Conservation (phyloP, 2,113 vertebrate genomes). For the Zosterops japonicus region DNA sequence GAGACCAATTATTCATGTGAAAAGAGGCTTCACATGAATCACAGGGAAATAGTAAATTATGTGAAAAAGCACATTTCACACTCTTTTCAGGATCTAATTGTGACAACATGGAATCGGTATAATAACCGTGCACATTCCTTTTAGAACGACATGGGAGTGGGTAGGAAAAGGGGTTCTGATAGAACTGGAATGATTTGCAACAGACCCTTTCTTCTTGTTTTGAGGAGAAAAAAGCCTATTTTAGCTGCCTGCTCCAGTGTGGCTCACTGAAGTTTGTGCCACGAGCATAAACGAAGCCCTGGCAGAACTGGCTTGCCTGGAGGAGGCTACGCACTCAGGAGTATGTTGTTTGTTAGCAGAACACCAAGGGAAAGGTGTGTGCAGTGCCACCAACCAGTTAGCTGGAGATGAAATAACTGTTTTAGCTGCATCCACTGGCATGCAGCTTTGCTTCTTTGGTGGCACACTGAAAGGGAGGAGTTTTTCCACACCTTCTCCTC, state of each 20-base stretch:
- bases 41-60: slow-evolving; percentile 21
- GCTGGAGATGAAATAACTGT: not conserved
- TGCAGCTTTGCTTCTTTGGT: not conserved
- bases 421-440: not conserved
- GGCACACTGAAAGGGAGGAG: not conserved
- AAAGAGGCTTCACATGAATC: slow-evolving; percentile 37
- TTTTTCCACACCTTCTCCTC: not conserved
- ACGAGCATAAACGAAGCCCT: slow-evolving; percentile 32
- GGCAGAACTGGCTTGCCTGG: slow-evolving; percentile 38
- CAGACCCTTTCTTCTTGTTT: slow-evolving; percentile 23
- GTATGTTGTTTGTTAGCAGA: slow-evolving; percentile 49
- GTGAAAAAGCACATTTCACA: slow-evolving; percentile 6
- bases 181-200: not conserved
- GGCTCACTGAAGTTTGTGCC: slow-evolving; percentile 51
- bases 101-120: not conserved
- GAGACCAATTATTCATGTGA: slow-evolving; percentile 18
- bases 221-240: not conserved
- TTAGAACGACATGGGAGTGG: not conserved
- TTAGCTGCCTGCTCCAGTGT: not conserved
- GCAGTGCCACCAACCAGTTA: slow-evolving; percentile 20
- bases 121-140: not conserved
- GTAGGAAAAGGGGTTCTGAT: not conserved
- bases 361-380: not conserved
- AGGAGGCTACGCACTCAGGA: slow-evolving; percentile 32
- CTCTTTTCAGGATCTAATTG: not conserved